Base-by-base conservation (phyloP, 2,113 vertebrate species). In the Manacus vitellinus region DNA sequence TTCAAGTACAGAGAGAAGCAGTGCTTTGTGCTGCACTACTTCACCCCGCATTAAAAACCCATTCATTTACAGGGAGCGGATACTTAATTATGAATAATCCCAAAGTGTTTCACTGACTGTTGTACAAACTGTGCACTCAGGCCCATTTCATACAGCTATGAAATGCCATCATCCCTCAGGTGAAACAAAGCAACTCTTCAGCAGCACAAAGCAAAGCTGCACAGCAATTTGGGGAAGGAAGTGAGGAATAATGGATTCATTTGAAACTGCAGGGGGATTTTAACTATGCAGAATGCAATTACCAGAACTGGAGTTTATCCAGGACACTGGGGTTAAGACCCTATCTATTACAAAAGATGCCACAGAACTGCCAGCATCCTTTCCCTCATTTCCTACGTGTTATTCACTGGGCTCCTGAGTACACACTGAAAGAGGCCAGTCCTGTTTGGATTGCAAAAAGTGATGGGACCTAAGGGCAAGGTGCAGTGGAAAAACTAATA, bases 121-220 rank as follows among this genome's bases (percentile, higher is more conserved):
- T 93, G 79, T 72, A 65, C 88, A 78, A 81, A 94, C 83, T 37
- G 33, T 74, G 59, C 37, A 41, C 58, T 94, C 95, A 55, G 94
- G 66, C 91, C 83, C 74, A 35, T 94, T 94, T 94, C 83, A 68
- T 84, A 68, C 22, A 79, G 88, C 72, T 70, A 24, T 87, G 88
- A 96, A 97, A 96, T 87, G 91, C 86, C 96, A 94, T 95, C 88
- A 87, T 94, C 84, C 84, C 91, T 93, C 96, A 96, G 95, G 95
- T 96, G 96, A 97, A 97, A 95, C 92, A 97, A 97, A 96, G 86
- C 83, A 79, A 93, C 95, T 94, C 90, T 78, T 94, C 65, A 92
- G 66, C 91, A 92, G 89, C 95, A 94, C 88, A 92, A 96, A 96
- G 92, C 86, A 92, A 91, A 82, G 25, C 92, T 95, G 86, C 83